Evolutionary conservation across 2,888 invertebrate species (phyloP), one percentile per base, ranked within the genome.

Genomic region (Acronicta alni): DNA sequence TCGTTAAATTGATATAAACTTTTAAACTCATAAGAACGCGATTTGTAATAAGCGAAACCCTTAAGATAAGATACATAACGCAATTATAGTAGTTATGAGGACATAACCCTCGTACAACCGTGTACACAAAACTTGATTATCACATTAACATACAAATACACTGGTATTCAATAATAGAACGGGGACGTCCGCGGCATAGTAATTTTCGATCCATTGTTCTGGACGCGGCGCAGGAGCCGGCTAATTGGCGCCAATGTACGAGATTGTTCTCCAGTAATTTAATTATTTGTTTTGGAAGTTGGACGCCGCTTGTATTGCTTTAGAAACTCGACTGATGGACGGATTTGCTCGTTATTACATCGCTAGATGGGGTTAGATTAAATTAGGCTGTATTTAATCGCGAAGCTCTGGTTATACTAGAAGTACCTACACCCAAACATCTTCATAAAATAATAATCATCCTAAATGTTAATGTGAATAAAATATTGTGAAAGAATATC

Each of bases 261-360:
- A 63, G 69, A 72, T 75, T 77, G 76, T 75, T 72, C 65, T 41
- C 49, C 51, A 64, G 70, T 75, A 75, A 76, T 76, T 76, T 77
- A 70, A 76, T 77, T 76, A 72, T 77, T 76, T 77, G 77, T 76
- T 76, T 75, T 71, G 61, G 59, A 77, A 67, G 72, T 67, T 56
- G 64, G 48, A 16, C 61, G 51, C 60, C 61, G 52, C 51, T 64
- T 49, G 58, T 57, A 45, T 48, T 38, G 54, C 47, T 53, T 18
- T 38, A 18, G 56, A 17, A 23, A 38, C 42, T n/a, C 20, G 26
- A 15, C 30, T 55, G 55, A 42, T 42, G 46, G 45, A 61, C 52
- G 52, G 32, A 55, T 55, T 41, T 49, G 70, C 64, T 47, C 39
- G 35, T 37, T 58, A 53, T 63, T 69, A 38, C 37, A 48, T 9